Conservation (phyloP, 2,113 vertebrate species). For the Tetraodon nigroviridis region DNA sequence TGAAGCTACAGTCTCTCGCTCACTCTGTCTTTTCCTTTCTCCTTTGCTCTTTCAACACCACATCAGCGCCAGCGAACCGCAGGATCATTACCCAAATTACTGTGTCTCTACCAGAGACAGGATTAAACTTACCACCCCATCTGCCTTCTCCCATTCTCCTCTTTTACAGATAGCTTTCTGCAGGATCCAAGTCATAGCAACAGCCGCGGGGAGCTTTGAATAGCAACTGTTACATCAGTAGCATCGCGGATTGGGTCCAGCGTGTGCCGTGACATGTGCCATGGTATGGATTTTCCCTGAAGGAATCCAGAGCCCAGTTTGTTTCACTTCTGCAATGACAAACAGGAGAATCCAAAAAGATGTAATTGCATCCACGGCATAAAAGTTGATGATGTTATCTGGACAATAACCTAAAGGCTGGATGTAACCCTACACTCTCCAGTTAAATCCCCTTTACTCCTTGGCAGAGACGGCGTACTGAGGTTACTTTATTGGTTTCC, state of each 20-base stretch:
- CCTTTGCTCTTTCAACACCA: slow-evolving; percentile 60
- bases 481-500: slow-evolving; percentile 72
- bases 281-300: no score
- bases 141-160: slow-evolving; percentile 36
- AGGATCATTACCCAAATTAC: slow-evolving; percentile 65
- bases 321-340: slow-evolving; percentile 4
- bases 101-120: slow-evolving; percentile 41
- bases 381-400: slow-evolving; percentile 58
- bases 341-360: not conserved
- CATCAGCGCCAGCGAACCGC: slow-evolving; percentile 59
- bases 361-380: not conserved
- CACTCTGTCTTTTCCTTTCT: slow-evolving; percentile 53
- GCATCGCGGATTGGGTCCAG: slow-evolving; percentile 33
- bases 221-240: slow-evolving; percentile 61
- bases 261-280: no score
- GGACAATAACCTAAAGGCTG: slow-evolving; percentile 62
- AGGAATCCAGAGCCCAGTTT: no score
- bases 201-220: slow-evolving; percentile 55
- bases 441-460: slow-evolving; percentile 54
- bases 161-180: slow-evolving; percentile 14
- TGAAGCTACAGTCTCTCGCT: slow-evolving; percentile 53
- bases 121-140: slow-evolving; percentile 43
- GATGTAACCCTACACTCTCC: slow-evolving; percentile 54
- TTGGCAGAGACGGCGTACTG: slow-evolving; percentile 64
- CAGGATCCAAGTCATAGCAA: slow-evolving; percentile 62